phyloP scores from a whole-genome alignment of 1,140 invertebrate species.

The Ladona fulva region DNA sequence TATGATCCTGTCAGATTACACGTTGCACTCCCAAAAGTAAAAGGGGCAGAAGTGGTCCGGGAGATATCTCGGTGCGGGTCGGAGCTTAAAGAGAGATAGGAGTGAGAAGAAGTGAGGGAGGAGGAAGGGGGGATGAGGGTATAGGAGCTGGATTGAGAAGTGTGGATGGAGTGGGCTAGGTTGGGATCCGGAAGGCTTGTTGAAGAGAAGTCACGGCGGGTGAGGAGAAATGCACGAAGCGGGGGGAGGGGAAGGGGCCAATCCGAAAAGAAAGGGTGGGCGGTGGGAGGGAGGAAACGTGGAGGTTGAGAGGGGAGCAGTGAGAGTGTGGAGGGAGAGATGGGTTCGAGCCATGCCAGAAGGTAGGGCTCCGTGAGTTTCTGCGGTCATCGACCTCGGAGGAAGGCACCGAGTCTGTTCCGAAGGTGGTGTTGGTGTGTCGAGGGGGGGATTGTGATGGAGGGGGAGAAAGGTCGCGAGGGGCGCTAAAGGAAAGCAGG shows the following conservation, averaged over 20 bases:
- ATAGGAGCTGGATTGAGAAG: not conserved
- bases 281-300: not conserved
- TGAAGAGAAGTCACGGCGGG: not conserved
- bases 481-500: not conserved
- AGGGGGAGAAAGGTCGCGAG: not conserved
- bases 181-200: not conserved
- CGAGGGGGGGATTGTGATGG: not conserved
- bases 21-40: not conserved
- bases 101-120: not conserved
- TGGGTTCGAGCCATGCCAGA: not conserved
- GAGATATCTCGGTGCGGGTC: no score
- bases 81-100: not conserved
- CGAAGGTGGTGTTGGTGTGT: not conserved
- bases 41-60: not conserved
- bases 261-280: not conserved
- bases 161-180: not conserved
- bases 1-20: no score
- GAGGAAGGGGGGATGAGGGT: not conserved
- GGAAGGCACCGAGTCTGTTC: not conserved
- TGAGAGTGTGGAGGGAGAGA: not conserved
- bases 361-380: not conserved
- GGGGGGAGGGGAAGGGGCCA: not conserved
- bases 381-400: not conserved
- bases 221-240: not conserved
- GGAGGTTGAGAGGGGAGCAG: not conserved